phyloP scores from a whole-genome alignment of 2,797 vertebrate species.

The Podarcis lilfordi region DNA sequence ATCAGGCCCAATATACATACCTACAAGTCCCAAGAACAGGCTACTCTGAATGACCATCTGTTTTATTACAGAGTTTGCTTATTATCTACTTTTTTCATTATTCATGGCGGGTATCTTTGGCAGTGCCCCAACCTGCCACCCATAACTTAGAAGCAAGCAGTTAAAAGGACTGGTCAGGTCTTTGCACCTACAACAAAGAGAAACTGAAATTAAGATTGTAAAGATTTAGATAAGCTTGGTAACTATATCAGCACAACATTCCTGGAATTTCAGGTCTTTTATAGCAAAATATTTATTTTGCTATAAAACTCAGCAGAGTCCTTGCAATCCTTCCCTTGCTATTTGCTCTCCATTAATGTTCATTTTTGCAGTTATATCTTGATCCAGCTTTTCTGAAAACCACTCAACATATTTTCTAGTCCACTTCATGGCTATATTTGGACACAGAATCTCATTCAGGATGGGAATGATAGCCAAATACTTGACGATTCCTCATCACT shows the following conservation, averaged over 20 bases:
- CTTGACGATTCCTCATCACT: conserved; percentile 49
- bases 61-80: background rate
- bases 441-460: conserved; percentile 34
- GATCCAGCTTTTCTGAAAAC: conserved; percentile 50
- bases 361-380: background rate
- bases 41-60: background rate
- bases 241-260: conserved; percentile 29
- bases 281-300: background rate
- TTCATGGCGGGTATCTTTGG: background rate
- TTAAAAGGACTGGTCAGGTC: conserved; percentile 31
- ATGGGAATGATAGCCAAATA: conserved; percentile 53
- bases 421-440: conserved; percentile 13
- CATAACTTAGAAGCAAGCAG: conserved; percentile 12
- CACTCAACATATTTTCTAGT: conserved; percentile 47
- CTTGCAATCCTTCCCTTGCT: conserved; percentile 15
- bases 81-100: background rate
- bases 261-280: background rate
- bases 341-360: conserved; percentile 11
- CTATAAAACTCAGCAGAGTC: conserved; percentile 30
- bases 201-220: conserved; percentile 32
- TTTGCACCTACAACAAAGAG: conserved; percentile 13
- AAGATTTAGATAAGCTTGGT: conserved; percentile 55
- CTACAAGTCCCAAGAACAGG: background rate
- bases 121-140: background rate
- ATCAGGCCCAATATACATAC: background rate